Evolutionary conservation across 2,888 invertebrate genomes (phyloP), one percentile per base, ranked within the genome.

Genomic region (Athrips mouffetella): DNA sequence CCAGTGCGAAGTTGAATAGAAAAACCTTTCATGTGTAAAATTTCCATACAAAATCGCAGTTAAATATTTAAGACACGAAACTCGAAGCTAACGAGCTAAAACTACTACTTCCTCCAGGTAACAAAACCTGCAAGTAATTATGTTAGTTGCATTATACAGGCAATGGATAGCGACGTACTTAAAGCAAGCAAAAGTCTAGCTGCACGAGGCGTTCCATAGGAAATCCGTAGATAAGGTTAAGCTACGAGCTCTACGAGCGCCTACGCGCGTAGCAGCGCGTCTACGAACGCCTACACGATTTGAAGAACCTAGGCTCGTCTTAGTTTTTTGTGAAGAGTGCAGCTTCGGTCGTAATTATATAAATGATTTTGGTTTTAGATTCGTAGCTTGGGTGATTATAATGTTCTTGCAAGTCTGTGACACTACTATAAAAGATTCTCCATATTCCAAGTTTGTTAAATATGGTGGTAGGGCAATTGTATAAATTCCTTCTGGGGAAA

Each of bases 141-240:
- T 23, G 25, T 40, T 40, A 39, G 13, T 23, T 39, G 25, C 23
- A 25, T 40, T 11, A 18, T 37, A 2, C 10, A 11, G 3, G 21
- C 21, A 15, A 25, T 11, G 25, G 40, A n/a, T 18, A 18, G 37
- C 37, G 11, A 42, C 15, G 44, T 44, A 30, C 31, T 30, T 31
- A 44, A 30, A 21, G 27, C 30, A 31, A 44, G 44, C 31, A 21
- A 31, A 44, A 44, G 44, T 44, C 44, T 44, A 31, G 30, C 44
- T 21, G 30, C 31, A 16, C 20, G 31, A 31, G 44, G 44, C 44
- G 44, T 44, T 29, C 31, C 44, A 31, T 31, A 44, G 44, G 44
- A 44, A 21, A 31, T 44, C 44, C 44, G 44, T 44, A 44, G 44
- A 44, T 44, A 44, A 44, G 44, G 16, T 11, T 44, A 20, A 44